These are phyloP conservation scores for Heliconius aoede DNA, from an alignment of 2,888 invertebrate genomes.

Conservation along the genomic window DNA sequence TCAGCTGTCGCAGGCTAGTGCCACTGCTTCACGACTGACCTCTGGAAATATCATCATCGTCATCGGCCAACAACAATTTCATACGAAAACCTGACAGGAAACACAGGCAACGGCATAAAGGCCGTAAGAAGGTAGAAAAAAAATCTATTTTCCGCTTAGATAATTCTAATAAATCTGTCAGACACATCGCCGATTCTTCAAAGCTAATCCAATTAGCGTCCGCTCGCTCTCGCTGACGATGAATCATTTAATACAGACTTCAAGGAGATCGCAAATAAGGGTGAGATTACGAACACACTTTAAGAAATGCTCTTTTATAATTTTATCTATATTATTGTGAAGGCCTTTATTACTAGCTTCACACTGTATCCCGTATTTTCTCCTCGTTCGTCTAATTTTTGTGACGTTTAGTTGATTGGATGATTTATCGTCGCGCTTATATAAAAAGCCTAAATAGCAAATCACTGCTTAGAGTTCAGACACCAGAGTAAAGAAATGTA, in stretches of 20 bases:
- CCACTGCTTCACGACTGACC: too few species aligned
- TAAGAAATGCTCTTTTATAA: slow-evolving; percentile 12
- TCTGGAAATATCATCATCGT: too few species aligned
- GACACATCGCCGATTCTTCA: slow-evolving; percentile 42
- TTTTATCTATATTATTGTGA: neutral
- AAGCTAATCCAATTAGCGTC: slow-evolving; percentile 47
- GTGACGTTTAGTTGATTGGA: too few species aligned
- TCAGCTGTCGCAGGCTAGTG: too few species aligned
- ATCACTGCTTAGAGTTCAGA: too few species aligned
- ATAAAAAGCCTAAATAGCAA: too few species aligned
- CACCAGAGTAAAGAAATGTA: too few species aligned
- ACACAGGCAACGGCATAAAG: neutral
- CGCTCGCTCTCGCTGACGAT: slow-evolving; percentile 42
- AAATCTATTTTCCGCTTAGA: slow-evolving; percentile 40
- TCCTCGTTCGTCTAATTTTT: too few species aligned
- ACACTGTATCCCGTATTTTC: neutral
- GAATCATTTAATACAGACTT: slow-evolving; percentile 42
- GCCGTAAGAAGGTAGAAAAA: slow-evolving; percentile 32
- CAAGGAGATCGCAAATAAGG: slow-evolving; percentile 37
- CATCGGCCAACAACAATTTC: neutral
- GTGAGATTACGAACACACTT: slow-evolving; percentile 10
- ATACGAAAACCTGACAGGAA: neutral
- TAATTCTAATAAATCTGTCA: slow-evolving; percentile 42
- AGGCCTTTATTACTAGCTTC: neutral
- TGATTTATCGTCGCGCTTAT: too few species aligned